phyloP scores from a whole-genome alignment of 2,797 vertebrate genomes.

The Limnodromus scolopaceus region DNA sequence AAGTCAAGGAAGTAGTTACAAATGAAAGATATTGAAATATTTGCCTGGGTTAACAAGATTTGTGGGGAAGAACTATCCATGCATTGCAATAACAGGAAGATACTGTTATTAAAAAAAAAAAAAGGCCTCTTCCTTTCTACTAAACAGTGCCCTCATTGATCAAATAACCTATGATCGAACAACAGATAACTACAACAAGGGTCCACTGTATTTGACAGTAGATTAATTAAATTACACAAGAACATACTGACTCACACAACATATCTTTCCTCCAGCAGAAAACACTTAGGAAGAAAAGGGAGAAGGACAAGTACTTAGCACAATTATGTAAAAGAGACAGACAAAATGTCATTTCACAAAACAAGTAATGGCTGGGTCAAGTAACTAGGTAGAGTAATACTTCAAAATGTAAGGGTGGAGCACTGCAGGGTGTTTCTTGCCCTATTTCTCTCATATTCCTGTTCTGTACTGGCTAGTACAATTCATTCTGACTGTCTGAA shows the following conservation, averaged over 20 bases:
- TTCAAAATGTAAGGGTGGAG: background rate
- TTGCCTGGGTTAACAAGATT: background rate
- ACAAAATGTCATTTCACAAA: constrained; percentile 13
- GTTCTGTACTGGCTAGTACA: background rate
- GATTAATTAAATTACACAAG: constrained; percentile 15
- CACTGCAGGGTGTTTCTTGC: background rate
- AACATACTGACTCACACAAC: background rate
- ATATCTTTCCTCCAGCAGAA: background rate
- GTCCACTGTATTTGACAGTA: background rate
- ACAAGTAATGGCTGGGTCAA: background rate
- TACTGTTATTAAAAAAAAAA: background rate
- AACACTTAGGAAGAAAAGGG: background rate
- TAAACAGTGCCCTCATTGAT: background rate
- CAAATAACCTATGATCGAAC: background rate
- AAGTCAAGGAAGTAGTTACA: background rate
- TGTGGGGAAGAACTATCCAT: background rate
- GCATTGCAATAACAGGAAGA: background rate
- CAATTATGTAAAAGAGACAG: background rate
- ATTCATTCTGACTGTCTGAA: background rate
- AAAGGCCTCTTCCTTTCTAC: background rate
- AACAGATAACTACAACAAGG: background rate
- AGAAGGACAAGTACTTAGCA: background rate
- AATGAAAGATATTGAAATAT: background rate
- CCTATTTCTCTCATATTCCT: background rate
- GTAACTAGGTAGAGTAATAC: background rate